A percentile compares a stretch with the other conserved stretches of the same genome.
These are phyloP conservation scores for Unio pictorum DNA, from an alignment of 2,888 invertebrate species.

Conservation along the genomic window DNA sequence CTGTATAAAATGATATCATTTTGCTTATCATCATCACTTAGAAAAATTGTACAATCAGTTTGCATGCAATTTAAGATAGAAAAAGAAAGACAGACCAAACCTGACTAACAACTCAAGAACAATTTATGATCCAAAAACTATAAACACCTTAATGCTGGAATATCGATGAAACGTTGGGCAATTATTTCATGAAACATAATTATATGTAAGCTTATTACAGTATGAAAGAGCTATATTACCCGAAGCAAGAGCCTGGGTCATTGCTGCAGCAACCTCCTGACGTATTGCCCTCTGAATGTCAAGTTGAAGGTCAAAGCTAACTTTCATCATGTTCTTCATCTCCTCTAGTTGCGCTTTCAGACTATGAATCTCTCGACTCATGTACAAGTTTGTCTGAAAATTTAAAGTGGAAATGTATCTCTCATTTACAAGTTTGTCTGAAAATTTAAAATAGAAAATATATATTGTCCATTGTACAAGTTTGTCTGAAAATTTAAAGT, in stretches of 20 bases:
- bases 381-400: constrained; percentile 58
- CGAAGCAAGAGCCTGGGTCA: constrained; percentile 31
- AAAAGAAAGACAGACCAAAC: no score
- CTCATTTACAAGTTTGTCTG: no score
- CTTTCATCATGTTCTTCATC: constrained; percentile 67
- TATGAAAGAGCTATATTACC: constrained; percentile 19
- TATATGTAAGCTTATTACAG: background rate
- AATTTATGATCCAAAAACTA: background rate
- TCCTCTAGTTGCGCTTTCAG: constrained; percentile 66
- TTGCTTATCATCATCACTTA: no score
- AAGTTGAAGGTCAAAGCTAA: constrained; percentile 68
- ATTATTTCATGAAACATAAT: no score
- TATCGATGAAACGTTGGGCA: no score
- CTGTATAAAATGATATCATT: no score
- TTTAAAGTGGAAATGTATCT: constrained; percentile 1
- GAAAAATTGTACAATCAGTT: no score
- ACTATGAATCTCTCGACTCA: constrained; percentile 60
- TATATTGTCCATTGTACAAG: no score
- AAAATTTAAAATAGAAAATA: no score
- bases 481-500: no score
- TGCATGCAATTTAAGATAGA: no score
- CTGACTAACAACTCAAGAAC: no score
- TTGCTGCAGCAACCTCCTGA: constrained; percentile 70
- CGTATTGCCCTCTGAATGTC: constrained; percentile 69
- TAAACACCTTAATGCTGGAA: background rate